These are phyloP conservation scores for Menura novaehollandiae DNA, from an alignment of 2,113 vertebrate genomes.

Conservation along the genomic window DNA sequence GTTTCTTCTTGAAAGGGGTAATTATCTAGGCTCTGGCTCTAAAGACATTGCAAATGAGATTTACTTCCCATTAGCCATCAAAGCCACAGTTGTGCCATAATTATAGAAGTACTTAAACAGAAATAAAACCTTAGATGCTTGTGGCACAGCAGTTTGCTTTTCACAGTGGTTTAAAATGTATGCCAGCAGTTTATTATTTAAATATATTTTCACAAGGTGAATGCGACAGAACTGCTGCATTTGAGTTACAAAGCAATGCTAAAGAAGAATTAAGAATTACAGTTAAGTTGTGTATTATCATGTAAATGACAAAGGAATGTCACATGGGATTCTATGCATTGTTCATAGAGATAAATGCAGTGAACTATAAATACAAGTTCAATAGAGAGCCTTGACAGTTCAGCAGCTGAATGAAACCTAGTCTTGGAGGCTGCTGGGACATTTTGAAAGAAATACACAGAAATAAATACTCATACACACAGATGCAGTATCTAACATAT, in stretches of 20 bases:
- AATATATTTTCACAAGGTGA: slow-evolving; percentile 48
- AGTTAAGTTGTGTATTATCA: slow-evolving; percentile 54
- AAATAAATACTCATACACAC: neutral
- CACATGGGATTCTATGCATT: slow-evolving; percentile 55
- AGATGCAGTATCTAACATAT: neutral
- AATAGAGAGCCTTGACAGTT: slow-evolving; percentile 61
- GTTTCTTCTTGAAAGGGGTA: slow-evolving; percentile 26
- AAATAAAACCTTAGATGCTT: neutral
- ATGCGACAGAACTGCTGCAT: neutral
- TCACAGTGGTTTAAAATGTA: slow-evolving; percentile 6
- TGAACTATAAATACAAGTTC: slow-evolving; percentile 63
- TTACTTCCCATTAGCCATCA: neutral
- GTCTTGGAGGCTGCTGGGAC: neutral
- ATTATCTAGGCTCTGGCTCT: slow-evolving; percentile 25
- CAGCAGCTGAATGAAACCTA: slow-evolving; percentile 41
- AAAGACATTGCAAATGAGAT: neutral
- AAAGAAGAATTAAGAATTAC: slow-evolving; percentile 40
- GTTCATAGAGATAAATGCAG: slow-evolving; percentile 57
- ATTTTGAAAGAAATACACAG: neutral
- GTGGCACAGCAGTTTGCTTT: neutral
- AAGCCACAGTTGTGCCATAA: neutral
- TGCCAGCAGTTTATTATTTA: slow-evolving; percentile 34
- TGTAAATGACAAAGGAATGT: slow-evolving; percentile 41
- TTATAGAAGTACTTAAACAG: neutral
- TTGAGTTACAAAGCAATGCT: neutral